Evolutionary conservation across 2,113 vertebrate species (phyloP).

Genomic region (Gnathonemus echidnorhynchus): DNA sequence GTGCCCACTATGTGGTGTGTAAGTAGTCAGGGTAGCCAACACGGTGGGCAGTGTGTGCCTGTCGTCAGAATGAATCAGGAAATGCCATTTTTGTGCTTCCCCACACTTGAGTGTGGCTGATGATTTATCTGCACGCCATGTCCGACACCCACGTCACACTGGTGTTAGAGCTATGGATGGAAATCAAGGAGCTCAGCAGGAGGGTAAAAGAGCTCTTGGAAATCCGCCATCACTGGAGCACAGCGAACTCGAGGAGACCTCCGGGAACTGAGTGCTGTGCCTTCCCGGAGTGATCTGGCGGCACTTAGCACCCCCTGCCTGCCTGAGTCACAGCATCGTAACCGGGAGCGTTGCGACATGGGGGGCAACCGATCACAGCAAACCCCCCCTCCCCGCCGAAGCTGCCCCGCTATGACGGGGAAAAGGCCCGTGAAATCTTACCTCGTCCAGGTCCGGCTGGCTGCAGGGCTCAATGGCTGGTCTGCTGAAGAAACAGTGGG

Average conservation of each 20-base stretch:
- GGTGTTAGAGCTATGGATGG: neutral
- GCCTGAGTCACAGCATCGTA: no score
- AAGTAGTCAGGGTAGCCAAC: no score
- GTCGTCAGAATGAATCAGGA: neutral
- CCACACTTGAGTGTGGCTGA: neutral
- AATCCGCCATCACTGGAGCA: neutral
- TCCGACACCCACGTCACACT: neutral
- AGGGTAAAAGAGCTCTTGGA: neutral
- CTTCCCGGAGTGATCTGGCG: neutral
- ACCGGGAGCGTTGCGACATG: neutral
- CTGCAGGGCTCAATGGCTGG: neutral
- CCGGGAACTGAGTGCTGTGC: neutral
- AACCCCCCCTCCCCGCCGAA: neutral
- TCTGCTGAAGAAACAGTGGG: neutral
- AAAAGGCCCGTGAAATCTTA: neutral
- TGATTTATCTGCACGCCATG: neutral
- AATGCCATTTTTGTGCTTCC: neutral
- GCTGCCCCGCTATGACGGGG: neutral
- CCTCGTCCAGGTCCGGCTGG: neutral
- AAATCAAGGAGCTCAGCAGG: neutral
- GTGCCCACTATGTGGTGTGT: no score
- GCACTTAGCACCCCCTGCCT: neutral
- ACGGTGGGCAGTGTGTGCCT: no score
- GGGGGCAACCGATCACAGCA: neutral
- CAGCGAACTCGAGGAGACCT: neutral